phyloP scores from a whole-genome alignment of 2,113 vertebrate species.

The Chionomys nivalis region DNA sequence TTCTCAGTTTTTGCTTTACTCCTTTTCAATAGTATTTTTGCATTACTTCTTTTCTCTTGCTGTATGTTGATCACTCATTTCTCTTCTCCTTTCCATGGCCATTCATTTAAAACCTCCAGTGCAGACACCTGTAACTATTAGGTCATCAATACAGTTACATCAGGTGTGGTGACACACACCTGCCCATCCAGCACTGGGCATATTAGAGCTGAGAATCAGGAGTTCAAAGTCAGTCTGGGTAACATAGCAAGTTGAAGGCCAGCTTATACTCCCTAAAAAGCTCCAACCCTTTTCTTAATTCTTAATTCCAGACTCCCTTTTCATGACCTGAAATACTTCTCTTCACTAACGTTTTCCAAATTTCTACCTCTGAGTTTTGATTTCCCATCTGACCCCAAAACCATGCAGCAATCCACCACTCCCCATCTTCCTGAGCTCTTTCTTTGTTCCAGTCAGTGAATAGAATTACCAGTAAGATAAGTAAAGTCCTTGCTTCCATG shows the following conservation, averaged over 20 bases:
- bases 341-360: not conserved
- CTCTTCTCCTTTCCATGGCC: not conserved
- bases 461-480: not conserved
- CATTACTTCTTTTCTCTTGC: not conserved
- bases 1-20: not conserved
- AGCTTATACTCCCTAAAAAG: not conserved
- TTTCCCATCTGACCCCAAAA: not conserved
- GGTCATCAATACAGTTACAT: not conserved
- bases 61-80: not conserved
- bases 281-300: not conserved
- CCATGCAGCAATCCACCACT: not conserved
- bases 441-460: not conserved
- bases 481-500: not conserved
- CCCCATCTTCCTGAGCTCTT: not conserved
- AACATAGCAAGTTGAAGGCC: not conserved
- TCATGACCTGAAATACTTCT: not conserved
- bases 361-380: not conserved
- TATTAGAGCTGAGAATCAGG: too few relatives aligned
- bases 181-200: not conserved
- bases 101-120: not conserved
- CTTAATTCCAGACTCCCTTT: not conserved
- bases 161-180: not conserved
- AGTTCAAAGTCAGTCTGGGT: too few relatives aligned
- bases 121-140: not conserved
- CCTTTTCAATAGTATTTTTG: not conserved